Evolutionary conservation across 2,113 vertebrate genomes (phyloP), one percentile per base, ranked within the genome.

Genomic region (Misgurnus mizolepis): DNA sequence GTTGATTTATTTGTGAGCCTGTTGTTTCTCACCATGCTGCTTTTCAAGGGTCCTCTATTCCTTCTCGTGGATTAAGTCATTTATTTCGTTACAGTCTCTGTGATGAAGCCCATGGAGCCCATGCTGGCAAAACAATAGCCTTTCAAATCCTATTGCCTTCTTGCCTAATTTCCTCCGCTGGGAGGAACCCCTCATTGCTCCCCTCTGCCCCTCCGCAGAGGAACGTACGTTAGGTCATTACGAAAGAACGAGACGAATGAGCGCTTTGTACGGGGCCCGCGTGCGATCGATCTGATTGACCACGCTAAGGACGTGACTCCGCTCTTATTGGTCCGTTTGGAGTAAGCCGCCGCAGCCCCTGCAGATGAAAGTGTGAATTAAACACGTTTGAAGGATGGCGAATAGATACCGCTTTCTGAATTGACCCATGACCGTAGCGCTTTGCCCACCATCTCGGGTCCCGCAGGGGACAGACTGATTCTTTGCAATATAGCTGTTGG

Each of bases 201-300:
- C 64, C 79, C 43, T 40, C 66, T 39, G 4, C 50, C 58, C 71
- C 67, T 77, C 55, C 27, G 4, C 65, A n/a, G 18, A 79, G 8
- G 18, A 71, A 39, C 64, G 41, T 50, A 73, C 72, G 78, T 84
- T 77, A 72, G 69, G 82, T 84, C 74, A 81, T 84, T 81, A 84
- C 79, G 53, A 55, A 53, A 72, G 79, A 34, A 58, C 73, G 65
- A 73, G 79, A 84, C 60, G 49, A 81, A 80, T 81, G 83, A 78
- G 55, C 14, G 18, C 71, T 73, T 8, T 1, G 50, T 34, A 40
- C 17, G 17, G 17, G 34, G 55, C 61, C 66, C 49, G 56, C 47
- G 55, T 6, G 47, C 12, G 68, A 73, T 84, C 43, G 79, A 84
- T 78, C 41, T 66, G 70, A 56, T 41, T 34, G 64, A 58, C 62